phyloP scores from a whole-genome alignment of 2,113 vertebrate genomes.

The Crocuta crocuta region DNA sequence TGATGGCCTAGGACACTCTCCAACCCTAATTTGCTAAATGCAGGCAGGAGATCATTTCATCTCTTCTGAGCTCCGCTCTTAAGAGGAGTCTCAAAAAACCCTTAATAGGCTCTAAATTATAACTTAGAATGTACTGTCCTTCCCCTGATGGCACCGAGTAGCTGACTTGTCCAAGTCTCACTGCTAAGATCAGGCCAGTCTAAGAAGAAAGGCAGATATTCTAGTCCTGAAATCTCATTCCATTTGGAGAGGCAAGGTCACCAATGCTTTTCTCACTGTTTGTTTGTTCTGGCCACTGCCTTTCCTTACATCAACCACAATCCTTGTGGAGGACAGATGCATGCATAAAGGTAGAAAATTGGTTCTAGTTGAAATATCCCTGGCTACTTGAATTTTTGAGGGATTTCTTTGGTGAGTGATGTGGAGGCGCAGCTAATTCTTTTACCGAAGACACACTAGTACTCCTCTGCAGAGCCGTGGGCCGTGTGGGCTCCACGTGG shows the following conservation, averaged over 20 bases:
- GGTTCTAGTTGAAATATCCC: not conserved
- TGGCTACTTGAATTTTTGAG: not conserved
- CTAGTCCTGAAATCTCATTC: not conserved
- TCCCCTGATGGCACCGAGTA: not conserved
- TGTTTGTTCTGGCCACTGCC: not conserved
- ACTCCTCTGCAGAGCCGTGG: not conserved
- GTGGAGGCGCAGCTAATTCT: not conserved
- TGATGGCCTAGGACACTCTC: not conserved
- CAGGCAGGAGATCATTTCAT: slow-evolving; percentile 45
- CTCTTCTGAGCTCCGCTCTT: not conserved
- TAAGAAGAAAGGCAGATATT: not conserved
- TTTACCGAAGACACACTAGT: not conserved
- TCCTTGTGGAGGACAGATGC: not conserved
- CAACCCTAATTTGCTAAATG: slow-evolving; percentile 53
- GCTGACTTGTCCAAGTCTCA: not conserved
- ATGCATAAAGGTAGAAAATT: not conserved
- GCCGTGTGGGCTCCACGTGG: not conserved
- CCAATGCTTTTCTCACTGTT: not conserved
- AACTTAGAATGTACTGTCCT: not conserved
- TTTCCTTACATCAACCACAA: not conserved
- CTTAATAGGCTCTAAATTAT: slow-evolving; percentile 6
- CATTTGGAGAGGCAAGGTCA: not conserved
- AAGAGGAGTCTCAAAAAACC: slow-evolving; percentile 21
- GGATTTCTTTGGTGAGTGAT: not conserved
- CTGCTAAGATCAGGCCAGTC: not conserved